These are phyloP conservation scores for Sigmodon hispidus DNA, from an alignment of 2,113 vertebrate genomes.

Conservation along the genomic window DNA sequence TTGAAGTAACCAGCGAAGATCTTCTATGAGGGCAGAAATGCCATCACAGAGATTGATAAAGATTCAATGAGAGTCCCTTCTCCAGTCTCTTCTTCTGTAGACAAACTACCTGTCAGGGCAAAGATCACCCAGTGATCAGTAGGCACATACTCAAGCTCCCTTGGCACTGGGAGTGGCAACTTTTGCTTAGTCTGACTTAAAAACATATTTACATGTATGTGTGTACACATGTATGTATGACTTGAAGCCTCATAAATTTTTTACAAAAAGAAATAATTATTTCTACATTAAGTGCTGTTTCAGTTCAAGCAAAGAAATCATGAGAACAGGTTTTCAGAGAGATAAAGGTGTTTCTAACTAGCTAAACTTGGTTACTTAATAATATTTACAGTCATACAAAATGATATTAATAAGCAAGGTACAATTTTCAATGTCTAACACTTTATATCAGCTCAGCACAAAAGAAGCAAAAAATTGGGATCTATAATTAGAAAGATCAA, in stretches of 20 bases:
- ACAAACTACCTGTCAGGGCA: not conserved
- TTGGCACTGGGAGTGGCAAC: accelerated
- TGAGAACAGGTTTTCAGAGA: not conserved
- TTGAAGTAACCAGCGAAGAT: not conserved
- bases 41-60: not conserved
- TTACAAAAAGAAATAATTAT: not conserved
- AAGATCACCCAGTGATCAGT: not conserved
- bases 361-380: not conserved
- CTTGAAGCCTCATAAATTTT: not conserved
- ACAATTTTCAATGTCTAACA: not conserved
- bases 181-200: not conserved
- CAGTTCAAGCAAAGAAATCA: not conserved
- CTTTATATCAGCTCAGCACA: not conserved
- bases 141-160: not conserved
- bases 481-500: not conserved
- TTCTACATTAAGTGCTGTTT: not conserved
- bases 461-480: not conserved
- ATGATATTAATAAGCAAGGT: not conserved
- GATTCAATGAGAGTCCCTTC: not conserved
- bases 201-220: not conserved
- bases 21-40: not conserved
- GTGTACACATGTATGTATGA: not conserved
- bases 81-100: too few relatives aligned
- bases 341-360: not conserved
- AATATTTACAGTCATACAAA: not conserved